phyloP scores from a whole-genome alignment of 2,113 vertebrate genomes.

The Neogobius melanostomus region DNA sequence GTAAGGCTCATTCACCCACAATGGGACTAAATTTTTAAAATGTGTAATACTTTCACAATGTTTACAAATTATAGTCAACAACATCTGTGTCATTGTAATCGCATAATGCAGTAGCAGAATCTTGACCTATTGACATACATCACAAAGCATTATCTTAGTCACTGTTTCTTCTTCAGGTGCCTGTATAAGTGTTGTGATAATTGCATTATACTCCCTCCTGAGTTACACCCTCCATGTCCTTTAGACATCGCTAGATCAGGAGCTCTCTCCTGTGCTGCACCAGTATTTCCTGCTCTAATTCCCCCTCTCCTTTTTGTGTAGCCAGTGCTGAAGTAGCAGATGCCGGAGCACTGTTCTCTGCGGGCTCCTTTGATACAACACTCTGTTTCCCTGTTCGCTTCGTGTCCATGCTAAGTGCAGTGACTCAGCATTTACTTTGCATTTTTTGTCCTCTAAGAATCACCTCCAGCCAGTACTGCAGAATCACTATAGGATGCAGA shows the following conservation, averaged over 20 bases:
- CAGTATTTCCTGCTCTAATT: neutral
- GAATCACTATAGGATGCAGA: neutral
- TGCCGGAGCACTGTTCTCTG: slow-evolving; percentile 49
- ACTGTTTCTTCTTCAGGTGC: too few relatives aligned
- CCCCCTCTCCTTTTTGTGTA: neutral
- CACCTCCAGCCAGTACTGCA: slow-evolving; percentile 14
- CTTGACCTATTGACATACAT: too few relatives aligned
- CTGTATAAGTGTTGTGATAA: neutral
- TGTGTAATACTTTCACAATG: too few relatives aligned
- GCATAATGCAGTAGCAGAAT: too few relatives aligned
- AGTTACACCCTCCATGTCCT: neutral
- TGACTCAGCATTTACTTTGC: slow-evolving; percentile 57
- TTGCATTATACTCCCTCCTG: neutral
- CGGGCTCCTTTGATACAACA: slow-evolving; percentile 43
- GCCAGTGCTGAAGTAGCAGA: slow-evolving; percentile 36
- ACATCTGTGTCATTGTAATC: too few relatives aligned
- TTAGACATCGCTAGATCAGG: slow-evolving; percentile 2
- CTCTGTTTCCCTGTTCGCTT: slow-evolving; percentile 42
- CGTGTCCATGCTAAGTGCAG: slow-evolving; percentile 37
- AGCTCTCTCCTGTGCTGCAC: neutral
- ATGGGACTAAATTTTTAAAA: too few relatives aligned
- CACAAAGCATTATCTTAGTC: too few relatives aligned
- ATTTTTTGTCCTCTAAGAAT: slow-evolving; percentile 17
- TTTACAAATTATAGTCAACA: too few relatives aligned
- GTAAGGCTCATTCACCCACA: too few relatives aligned